These are phyloP conservation scores for Tiliacea aurago DNA, from an alignment of 2,888 invertebrate genomes.

Conservation along the genomic window DNA sequence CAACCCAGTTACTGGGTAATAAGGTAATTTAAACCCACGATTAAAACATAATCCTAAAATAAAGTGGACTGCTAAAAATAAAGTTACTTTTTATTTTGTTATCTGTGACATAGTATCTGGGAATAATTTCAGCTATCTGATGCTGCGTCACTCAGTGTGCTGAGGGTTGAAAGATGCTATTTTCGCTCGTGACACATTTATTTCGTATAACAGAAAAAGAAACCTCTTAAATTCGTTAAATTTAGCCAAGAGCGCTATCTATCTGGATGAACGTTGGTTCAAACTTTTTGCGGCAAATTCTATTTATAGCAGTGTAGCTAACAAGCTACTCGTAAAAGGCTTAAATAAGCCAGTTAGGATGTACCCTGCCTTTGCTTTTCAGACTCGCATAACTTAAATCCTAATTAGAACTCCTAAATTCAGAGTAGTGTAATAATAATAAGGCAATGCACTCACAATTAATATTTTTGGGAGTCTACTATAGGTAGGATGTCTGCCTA, in stretches of 20 bases:
- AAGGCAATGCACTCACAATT: background rate
- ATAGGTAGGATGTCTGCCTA: background rate
- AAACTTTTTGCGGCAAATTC: background rate
- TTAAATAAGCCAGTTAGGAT: background rate
- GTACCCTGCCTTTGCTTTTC: background rate
- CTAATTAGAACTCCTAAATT: background rate
- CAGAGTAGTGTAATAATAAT: background rate
- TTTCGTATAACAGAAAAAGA: conserved; percentile 26
- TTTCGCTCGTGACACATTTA: conserved; percentile 37
- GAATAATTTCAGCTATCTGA: conserved; percentile 48
- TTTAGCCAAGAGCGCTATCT: conserved; percentile 6
- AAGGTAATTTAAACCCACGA: background rate
- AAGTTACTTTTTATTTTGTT: conserved; percentile 32
- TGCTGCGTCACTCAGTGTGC: conserved; percentile 30
- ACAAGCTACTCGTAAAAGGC: no score
- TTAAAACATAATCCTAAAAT: background rate
- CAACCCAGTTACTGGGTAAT: background rate
- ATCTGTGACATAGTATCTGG: conserved; percentile 38
- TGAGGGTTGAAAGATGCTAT: conserved; percentile 13
- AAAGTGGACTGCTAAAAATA: background rate
- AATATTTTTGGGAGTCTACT: background rate
- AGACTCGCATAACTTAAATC: background rate
- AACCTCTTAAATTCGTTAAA: conserved; percentile 11
- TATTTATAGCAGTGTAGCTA: no score
- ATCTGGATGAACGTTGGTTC: background rate